Conservation (phyloP, 1,140 invertebrate species). For the Hycleus cichorii region DNA sequence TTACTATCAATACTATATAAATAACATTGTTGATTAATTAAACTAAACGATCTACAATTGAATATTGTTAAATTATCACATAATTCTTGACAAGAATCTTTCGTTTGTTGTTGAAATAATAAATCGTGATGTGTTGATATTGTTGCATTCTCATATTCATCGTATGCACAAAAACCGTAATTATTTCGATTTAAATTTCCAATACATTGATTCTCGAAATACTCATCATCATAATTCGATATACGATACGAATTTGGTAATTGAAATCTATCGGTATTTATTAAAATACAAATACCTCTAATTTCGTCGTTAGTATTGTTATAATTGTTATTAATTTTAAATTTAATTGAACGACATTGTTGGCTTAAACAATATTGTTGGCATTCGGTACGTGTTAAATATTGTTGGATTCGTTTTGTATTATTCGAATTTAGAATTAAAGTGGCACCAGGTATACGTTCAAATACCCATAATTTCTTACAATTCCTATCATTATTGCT, state of each 20-base stretch:
- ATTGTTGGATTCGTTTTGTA: constrained; percentile 41
- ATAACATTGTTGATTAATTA: constrained; percentile 31
- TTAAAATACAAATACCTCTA: constrained; percentile 50
- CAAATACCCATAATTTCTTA: constrained; percentile 42
- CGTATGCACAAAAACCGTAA: constrained; percentile 35
- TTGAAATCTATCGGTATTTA: constrained; percentile 51
- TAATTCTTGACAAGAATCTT: constrained; percentile 32
- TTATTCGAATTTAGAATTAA: constrained; percentile 39
- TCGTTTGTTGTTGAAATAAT: constrained; percentile 23
- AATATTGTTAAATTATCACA: constrained; percentile 30
- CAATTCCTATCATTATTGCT: constrained; percentile 9
- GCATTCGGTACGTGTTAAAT: constrained; percentile 43
- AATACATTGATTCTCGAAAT: constrained; percentile 56
- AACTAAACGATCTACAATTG: constrained; percentile 32
- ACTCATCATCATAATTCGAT: constrained; percentile 53
- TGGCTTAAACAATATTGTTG: constrained; percentile 45
- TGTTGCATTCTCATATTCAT: constrained; percentile 36
- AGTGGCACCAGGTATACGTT: constrained; percentile 44
- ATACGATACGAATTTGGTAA: constrained; percentile 54
- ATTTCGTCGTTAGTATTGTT: constrained; percentile 29
- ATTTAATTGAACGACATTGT: constrained; percentile 44
- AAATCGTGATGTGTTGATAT: constrained; percentile 28
- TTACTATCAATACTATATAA: constrained; percentile 47
- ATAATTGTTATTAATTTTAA: constrained; percentile 38
- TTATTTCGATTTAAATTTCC: neutral